phyloP scores from a whole-genome alignment of 1,140 invertebrate species.

The Notospermus geniculatus region DNA sequence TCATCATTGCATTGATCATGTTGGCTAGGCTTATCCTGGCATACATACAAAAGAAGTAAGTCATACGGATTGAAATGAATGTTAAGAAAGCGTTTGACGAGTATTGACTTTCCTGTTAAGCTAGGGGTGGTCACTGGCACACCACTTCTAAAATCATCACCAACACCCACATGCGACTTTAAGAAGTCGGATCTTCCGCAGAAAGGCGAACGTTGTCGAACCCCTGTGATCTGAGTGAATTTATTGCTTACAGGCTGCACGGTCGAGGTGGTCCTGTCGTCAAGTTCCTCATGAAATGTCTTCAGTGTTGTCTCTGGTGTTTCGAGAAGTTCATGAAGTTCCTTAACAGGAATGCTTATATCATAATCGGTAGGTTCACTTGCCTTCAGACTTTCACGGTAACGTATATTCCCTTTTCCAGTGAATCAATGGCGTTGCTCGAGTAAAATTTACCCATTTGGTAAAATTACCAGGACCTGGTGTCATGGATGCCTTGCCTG shows the following conservation, averaged over 20 bases:
- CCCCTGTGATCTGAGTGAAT: background rate
- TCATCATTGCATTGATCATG: conserved; percentile 85
- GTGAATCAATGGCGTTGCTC: no score
- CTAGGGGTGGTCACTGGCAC: background rate
- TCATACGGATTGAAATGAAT: no score
- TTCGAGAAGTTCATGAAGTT: conserved; percentile 86
- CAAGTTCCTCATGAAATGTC: conserved; percentile 74
- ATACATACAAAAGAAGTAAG: conserved; percentile 79
- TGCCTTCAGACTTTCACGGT: no score
- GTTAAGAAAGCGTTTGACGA: no score
- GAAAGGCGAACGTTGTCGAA: no score
- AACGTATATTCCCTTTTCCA: no score
- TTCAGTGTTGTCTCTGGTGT: conserved; percentile 83
- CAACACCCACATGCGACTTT: background rate
- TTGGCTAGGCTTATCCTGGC: conserved; percentile 78
- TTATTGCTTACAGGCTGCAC: conserved; percentile 57
- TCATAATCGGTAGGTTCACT: conserved; percentile 79
- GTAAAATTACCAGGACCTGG: no score
- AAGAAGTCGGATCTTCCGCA: background rate
- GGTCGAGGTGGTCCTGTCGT: conserved; percentile 52
- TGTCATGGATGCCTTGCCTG: no score
- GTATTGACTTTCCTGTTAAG: no score
- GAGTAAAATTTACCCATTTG: no score
- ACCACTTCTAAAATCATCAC: background rate
- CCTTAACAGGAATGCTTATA: conserved; percentile 89